Conservation (phyloP, 2,113 vertebrate species). For the Equus quagga region DNA sequence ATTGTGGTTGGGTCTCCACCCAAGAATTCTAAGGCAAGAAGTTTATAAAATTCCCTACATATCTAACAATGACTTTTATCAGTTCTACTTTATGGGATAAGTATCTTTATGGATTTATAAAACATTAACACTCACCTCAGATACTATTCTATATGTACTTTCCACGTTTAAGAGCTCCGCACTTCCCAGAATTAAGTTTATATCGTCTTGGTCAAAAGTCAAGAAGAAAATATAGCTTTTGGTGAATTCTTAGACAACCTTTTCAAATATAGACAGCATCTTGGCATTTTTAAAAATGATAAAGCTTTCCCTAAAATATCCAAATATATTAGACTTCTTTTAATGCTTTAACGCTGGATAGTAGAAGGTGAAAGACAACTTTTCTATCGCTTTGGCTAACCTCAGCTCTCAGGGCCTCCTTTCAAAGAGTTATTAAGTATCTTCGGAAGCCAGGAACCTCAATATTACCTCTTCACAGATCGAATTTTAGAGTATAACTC, state of each 20-base stretch:
- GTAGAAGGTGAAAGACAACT: neutral
- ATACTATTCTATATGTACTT: neutral
- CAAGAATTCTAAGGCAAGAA: constrained; percentile 55
- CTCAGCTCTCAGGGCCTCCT: neutral
- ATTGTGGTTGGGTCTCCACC: neutral
- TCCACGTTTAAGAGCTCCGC: neutral
- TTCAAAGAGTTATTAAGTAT: constrained; percentile 38
- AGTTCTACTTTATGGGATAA: neutral
- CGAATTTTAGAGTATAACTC: neutral
- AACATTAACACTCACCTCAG: neutral
- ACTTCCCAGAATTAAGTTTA: neutral
- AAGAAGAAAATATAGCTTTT: constrained; percentile 56
- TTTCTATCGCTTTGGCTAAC: constrained; percentile 49
- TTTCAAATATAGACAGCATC: constrained; percentile 50
- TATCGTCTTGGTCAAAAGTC: neutral
- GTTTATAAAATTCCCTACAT: constrained; percentile 23
- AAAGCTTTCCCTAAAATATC: constrained; percentile 47
- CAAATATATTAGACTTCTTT: neutral
- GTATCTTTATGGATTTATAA: neutral
- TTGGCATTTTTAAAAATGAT: constrained; percentile 50
- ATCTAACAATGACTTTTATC: neutral
- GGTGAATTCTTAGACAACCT: neutral
- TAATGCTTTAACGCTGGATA: neutral
- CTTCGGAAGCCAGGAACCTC: neutral
- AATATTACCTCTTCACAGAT: neutral